Evolutionary conservation across 92 coral and sea anemone species (phyloP).

Genomic region (Paragorgia papillata): DNA sequence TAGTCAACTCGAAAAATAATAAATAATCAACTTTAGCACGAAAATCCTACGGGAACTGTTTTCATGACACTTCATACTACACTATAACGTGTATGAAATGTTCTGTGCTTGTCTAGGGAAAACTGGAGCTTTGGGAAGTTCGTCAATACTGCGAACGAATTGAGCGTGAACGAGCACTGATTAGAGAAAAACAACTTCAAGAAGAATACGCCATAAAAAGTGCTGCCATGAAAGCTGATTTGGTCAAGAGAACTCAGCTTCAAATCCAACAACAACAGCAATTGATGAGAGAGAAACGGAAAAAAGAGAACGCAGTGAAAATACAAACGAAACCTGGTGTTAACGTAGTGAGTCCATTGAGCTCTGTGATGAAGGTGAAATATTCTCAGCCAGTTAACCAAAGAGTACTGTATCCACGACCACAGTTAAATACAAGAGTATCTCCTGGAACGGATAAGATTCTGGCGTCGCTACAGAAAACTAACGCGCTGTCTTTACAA

Average conservation of each 20-base stretch:
- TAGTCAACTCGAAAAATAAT: too few relatives aligned
- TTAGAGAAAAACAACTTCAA: constrained; percentile 87
- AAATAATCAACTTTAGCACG: too few relatives aligned
- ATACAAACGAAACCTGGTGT: constrained; percentile 46
- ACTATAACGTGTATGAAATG: too few relatives aligned
- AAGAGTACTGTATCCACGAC: constrained; percentile 37
- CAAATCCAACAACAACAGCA: constrained; percentile 83
- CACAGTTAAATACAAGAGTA: constrained; percentile 3
- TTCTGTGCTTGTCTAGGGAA: constrained; percentile 65
- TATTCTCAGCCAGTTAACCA: constrained; percentile 18
- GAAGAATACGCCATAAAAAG: constrained; percentile 84
- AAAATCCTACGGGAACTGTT: too few relatives aligned
- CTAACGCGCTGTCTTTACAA: neutral
- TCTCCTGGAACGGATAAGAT: constrained; percentile 21
- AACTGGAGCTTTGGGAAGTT: constrained; percentile 96
- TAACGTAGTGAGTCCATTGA: neutral
- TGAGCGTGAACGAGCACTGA: constrained; percentile 89
- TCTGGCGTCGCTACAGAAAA: constrained; percentile 10
- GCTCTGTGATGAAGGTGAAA: neutral
- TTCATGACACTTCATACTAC: too few relatives aligned
- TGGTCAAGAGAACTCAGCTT: constrained; percentile 76
- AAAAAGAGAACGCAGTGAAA: constrained; percentile 92
- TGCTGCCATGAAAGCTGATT: constrained; percentile 81
- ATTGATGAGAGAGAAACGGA: constrained; percentile 80
- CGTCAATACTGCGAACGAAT: constrained; percentile 94